These are phyloP conservation scores for Oxytorus armatus DNA, from an alignment of 2,888 invertebrate genomes.

Conservation along the genomic window DNA sequence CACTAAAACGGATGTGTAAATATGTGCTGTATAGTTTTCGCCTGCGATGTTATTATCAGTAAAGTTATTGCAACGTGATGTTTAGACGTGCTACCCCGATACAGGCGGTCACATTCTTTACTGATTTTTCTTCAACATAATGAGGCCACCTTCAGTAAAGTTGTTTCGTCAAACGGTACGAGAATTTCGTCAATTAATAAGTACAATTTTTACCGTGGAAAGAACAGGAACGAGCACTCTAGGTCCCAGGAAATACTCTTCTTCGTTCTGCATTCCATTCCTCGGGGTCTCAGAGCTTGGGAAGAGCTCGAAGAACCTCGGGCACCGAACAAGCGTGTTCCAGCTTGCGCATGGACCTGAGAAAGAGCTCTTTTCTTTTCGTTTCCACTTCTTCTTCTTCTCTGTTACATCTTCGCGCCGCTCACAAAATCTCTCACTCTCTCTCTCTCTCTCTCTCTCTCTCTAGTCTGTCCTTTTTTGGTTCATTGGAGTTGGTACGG, in stretches of 20 bases:
- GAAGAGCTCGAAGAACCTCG: slow-evolving; percentile 39
- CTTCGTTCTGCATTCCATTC: slow-evolving; percentile 70
- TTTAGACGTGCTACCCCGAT: too few relatives aligned
- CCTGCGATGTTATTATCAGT: too few relatives aligned
- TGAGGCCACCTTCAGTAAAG: too few relatives aligned
- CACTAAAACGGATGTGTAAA: too few relatives aligned
- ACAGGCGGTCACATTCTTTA: too few relatives aligned
- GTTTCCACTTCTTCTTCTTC: slow-evolving; percentile 34
- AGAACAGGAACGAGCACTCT: slow-evolving; percentile 38
- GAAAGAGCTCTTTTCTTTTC: slow-evolving; percentile 31
- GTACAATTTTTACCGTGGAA: background rate
- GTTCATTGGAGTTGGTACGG: slow-evolving; percentile 19
- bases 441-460: slow-evolving; percentile 9
- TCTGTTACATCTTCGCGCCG: slow-evolving; percentile 1
- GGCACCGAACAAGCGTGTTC: slow-evolving; percentile 60
- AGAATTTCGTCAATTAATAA: background rate
- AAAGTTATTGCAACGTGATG: too few relatives aligned
- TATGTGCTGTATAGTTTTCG: too few relatives aligned
- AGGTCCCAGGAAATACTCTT: slow-evolving; percentile 63
- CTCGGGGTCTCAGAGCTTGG: slow-evolving; percentile 1
- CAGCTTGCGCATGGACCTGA: slow-evolving; percentile 63
- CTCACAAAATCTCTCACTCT: slow-evolving; percentile 17
- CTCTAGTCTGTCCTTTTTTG: slow-evolving; percentile 36
- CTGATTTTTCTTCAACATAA: too few relatives aligned
- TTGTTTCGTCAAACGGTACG: background rate